These are phyloP conservation scores for Pogoniulus pusillus DNA, from an alignment of 2,797 vertebrate species.

Conservation along the genomic window DNA sequence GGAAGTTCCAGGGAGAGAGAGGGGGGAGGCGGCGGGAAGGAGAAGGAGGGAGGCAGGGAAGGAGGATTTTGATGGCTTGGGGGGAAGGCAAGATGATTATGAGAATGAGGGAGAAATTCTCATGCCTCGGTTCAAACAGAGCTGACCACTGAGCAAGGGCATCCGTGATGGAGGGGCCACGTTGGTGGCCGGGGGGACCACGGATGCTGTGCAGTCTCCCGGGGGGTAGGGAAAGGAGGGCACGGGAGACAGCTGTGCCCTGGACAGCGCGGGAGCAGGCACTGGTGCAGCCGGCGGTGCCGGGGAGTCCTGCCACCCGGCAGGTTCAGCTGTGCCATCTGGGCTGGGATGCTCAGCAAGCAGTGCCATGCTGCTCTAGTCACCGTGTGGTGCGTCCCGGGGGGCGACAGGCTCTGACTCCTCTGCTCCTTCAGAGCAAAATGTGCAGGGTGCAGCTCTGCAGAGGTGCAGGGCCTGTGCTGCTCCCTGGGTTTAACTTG, in stretches of 20 bases:
- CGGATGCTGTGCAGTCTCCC: neutral
- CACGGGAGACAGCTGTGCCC: neutral
- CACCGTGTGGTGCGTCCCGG: fast-evolving
- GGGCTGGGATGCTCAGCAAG: neutral
- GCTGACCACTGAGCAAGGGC: neutral
- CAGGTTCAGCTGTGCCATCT: slow-evolving; percentile 56
- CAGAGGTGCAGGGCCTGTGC: neutral
- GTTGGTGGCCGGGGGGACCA: neutral
- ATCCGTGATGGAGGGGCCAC: neutral
- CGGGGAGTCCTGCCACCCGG: neutral
- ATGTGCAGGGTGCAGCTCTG: fast-evolving
- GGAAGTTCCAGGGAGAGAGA: slow-evolving; percentile 79
- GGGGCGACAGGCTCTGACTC: neutral
- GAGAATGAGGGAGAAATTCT: slow-evolving; percentile 29
- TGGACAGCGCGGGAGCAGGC: neutral
- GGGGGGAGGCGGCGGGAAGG: slow-evolving; percentile 68
- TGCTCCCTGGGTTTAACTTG: neutral
- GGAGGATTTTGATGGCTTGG: slow-evolving; percentile 47
- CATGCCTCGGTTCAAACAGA: slow-evolving; percentile 13
- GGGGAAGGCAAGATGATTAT: slow-evolving; percentile 11
- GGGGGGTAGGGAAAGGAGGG: neutral
- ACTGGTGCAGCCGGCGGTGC: neutral
- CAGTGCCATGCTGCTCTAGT: slow-evolving; percentile 54
- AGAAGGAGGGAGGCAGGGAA: slow-evolving; percentile 68
- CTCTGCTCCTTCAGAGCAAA: neutral